Conservation (phyloP, 2,797 vertebrate genomes). For the Spinibarbus caldwelli region DNA sequence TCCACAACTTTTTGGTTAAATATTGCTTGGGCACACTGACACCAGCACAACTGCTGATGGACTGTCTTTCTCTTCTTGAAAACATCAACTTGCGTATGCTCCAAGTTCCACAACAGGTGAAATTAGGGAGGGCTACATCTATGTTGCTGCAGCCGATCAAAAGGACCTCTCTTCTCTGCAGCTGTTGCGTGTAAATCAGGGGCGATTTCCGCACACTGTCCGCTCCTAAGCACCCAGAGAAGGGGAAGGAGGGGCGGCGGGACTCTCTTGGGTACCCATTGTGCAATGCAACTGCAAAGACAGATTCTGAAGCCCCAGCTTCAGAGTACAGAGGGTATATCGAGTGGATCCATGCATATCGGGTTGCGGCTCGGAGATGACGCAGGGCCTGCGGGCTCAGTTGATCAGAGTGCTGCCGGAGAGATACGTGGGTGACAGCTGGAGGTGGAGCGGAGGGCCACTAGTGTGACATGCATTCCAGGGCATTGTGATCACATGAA, state of each 20-base stretch:
- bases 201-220: constrained; percentile 61
- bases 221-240: constrained; percentile 48
- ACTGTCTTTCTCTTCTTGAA: constrained; percentile 1
- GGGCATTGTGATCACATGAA: constrained; percentile 67
- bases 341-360: constrained; percentile 29
- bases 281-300: constrained; percentile 21
- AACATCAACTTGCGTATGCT: constrained; percentile 18
- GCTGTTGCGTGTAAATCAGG: constrained; percentile 69
- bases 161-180: constrained; percentile 63
- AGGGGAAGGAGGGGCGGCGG: constrained; percentile 29
- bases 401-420: not conserved
- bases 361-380: constrained; percentile 45
- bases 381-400: not conserved
- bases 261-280: constrained; percentile 18
- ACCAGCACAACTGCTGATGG: constrained; percentile 11
- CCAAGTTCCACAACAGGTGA: constrained; percentile 56
- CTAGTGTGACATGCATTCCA: constrained; percentile 77
- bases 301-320: constrained; percentile 16
- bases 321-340: constrained; percentile 21
- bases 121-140: constrained; percentile 41
- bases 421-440: constrained; percentile 69
- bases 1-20: constrained; percentile 8
- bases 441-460: constrained; percentile 69
- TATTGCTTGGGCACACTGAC: not conserved
- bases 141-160: constrained; percentile 54